phyloP scores from a whole-genome alignment of 2,888 invertebrate genomes.

The Myathropa florea region DNA sequence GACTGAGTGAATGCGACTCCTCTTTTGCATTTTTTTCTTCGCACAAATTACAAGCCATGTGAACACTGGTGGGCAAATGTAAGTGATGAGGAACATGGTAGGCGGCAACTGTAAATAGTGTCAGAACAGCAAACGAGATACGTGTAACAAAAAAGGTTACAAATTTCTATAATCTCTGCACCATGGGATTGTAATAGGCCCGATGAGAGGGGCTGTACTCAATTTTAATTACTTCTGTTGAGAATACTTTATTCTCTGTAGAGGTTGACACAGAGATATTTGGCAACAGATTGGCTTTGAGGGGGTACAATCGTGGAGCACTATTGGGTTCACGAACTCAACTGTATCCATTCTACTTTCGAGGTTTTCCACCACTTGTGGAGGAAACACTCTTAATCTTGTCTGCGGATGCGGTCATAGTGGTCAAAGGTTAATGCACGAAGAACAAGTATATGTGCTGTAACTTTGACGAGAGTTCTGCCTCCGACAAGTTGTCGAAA shows the following conservation, averaged over 20 bases:
- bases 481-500: slow-evolving; percentile 7
- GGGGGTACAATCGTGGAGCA: neutral
- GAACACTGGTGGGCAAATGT: slow-evolving; percentile 3
- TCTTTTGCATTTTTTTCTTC: slow-evolving; percentile 31
- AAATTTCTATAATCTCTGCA: slow-evolving; percentile 53
- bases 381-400: slow-evolving; percentile 8
- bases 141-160: slow-evolving; percentile 36
- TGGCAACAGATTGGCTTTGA: slow-evolving; percentile 32
- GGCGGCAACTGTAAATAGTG: slow-evolving; percentile 20
- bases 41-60: slow-evolving; percentile 11
- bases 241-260: slow-evolving; percentile 1
- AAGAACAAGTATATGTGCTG: slow-evolving; percentile 50
- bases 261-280: slow-evolving; percentile 41
- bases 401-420: neutral
- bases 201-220: slow-evolving; percentile 1
- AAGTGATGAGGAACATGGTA: slow-evolving; percentile 16
- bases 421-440: slow-evolving; percentile 43
- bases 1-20: slow-evolving; percentile 39
- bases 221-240: slow-evolving; percentile 30
- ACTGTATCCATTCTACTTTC: slow-evolving; percentile 18
- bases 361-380: slow-evolving; percentile 2
- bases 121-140: neutral
- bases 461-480: slow-evolving; percentile 50
- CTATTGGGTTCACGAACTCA: slow-evolving; percentile 58
- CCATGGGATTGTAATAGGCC: slow-evolving; percentile 45